A percentile compares a stretch with the other conserved stretches of the same genome.
Evolutionary conservation across 2,113 vertebrate species (phyloP).

Genomic region (Telmatochromis sp.): DNA sequence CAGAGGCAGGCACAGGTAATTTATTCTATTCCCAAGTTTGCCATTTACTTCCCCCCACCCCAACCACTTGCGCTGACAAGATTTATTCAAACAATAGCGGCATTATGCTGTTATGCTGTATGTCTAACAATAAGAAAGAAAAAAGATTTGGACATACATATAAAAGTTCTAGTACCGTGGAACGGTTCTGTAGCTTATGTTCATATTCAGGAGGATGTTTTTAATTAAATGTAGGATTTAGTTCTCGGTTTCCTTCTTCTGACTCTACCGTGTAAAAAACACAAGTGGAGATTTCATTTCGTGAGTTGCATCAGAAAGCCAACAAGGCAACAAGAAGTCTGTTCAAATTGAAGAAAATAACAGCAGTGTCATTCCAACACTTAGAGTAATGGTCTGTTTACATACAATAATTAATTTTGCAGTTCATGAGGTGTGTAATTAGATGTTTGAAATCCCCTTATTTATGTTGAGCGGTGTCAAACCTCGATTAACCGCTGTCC

Average conservation of each 20-base stretch:
- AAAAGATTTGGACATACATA: background rate
- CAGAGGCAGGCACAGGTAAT: slow-evolving; percentile 51
- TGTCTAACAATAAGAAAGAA: slow-evolving; percentile 10
- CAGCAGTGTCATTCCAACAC: background rate
- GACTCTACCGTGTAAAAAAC: background rate
- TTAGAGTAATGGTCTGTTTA: background rate
- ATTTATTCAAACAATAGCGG: slow-evolving; percentile 43
- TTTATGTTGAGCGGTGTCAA: background rate
- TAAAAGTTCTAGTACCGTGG: background rate
- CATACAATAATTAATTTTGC: background rate
- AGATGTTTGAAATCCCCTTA: slow-evolving; percentile 21
- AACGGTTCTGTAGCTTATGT: background rate
- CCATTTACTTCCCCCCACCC: slow-evolving; percentile 42
- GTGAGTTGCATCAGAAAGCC: background rate
- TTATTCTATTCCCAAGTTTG: slow-evolving; percentile 52
- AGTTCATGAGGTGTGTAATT: slow-evolving; percentile 30
- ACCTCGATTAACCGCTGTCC: slow-evolving; percentile 3
- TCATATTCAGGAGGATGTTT: background rate
- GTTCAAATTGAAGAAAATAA: background rate
- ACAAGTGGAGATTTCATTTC: slow-evolving; percentile 9
- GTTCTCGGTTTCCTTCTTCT: background rate
- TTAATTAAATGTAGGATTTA: background rate
- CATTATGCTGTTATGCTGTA: slow-evolving; percentile 2
- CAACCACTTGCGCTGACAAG: slow-evolving; percentile 24
- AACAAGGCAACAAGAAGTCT: background rate